Evolutionary conservation across 2,888 invertebrate genomes (phyloP), one percentile per base, ranked within the genome.

Genomic region (Rhagium mordax): DNA sequence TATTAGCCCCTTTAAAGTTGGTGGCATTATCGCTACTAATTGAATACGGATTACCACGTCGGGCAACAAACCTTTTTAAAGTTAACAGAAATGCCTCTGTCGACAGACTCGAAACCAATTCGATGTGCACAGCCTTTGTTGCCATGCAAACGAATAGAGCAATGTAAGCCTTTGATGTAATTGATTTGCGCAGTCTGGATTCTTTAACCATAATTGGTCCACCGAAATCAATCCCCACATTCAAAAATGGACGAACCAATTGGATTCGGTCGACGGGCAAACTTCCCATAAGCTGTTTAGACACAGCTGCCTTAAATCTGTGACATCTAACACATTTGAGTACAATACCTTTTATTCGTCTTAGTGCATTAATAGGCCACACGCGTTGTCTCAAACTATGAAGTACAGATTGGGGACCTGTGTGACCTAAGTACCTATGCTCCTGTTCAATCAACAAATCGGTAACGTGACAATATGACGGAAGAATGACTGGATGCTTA

Each of bases 91-190:
- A 75, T 3, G 64, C 66, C 15, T 73, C 71, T 0, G 74, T 62
- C 13, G 66, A 59, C 20, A 76, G 15, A 53, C 33, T 49, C 13
- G 71, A 72, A 15, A 74, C 70, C 3, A 77, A 16, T 65, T 74
- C 77, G 15, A 75, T 59, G 41, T 75, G 71, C 3, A 75, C 41
- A 1, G 71, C 74, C 15, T 77, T 77, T 3, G 77, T 74, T 10
- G 18, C 59, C 69, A 77, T 69, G 24, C 75, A 75, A 1, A 77
- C 70, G 53, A 75, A 77, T 13, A 77, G 48, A 13, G 71, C 66
- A 7, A 75, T 61, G 48, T 77, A 77, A 13, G 33, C 7, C 33
- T 75, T 75, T 7, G 48, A 24, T 13, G 47, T 8, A 2, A 51
- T 10, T n/a, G 65, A 29, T 13, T 51, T 57, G 8, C 70, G 49